A percentile compares a stretch with the other conserved stretches of the same genome.
phyloP scores from a whole-genome alignment of 1,140 invertebrate genomes.

The Drusus annulatus region DNA sequence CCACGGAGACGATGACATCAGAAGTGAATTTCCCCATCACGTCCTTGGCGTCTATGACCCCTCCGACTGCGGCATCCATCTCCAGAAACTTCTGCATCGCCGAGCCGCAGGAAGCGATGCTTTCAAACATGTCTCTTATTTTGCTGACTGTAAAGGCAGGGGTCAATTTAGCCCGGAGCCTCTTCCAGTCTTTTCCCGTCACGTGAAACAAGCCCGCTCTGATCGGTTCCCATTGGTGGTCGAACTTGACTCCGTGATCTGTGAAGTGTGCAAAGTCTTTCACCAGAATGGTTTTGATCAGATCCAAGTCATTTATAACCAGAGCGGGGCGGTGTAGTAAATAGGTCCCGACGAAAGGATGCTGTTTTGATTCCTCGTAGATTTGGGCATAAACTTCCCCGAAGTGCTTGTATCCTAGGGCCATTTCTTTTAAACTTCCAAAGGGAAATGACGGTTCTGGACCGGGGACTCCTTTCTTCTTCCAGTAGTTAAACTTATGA shows the following conservation, averaged over 20 bases:
- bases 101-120: slow-evolving; percentile 35
- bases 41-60: slow-evolving; percentile 59
- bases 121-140: slow-evolving; percentile 68
- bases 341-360: slow-evolving; percentile 66
- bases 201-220: slow-evolving; percentile 70
- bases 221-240: slow-evolving; percentile 70
- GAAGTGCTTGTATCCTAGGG: slow-evolving; percentile 63
- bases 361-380: slow-evolving; percentile 64
- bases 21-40: slow-evolving; percentile 59
- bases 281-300: slow-evolving; percentile 70
- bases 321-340: slow-evolving; percentile 65
- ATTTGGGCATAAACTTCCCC: slow-evolving; percentile 62
- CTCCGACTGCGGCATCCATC: not conserved
- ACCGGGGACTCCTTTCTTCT: not conserved
- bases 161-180: slow-evolving; percentile 67
- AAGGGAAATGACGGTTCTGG: slow-evolving; percentile 59
- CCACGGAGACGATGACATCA: slow-evolving; percentile 62
- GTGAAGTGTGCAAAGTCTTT: slow-evolving; percentile 73
- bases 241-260: slow-evolving; percentile 63
- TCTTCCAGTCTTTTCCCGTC: slow-evolving; percentile 71
- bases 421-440: slow-evolving; percentile 68
- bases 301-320: slow-evolving; percentile 63
- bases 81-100: slow-evolving; percentile 48
- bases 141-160: slow-evolving; percentile 72
- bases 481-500: not conserved